Evolutionary conservation across 2,888 invertebrate genomes (phyloP).

Genomic region (Octonoba sinensis): DNA sequence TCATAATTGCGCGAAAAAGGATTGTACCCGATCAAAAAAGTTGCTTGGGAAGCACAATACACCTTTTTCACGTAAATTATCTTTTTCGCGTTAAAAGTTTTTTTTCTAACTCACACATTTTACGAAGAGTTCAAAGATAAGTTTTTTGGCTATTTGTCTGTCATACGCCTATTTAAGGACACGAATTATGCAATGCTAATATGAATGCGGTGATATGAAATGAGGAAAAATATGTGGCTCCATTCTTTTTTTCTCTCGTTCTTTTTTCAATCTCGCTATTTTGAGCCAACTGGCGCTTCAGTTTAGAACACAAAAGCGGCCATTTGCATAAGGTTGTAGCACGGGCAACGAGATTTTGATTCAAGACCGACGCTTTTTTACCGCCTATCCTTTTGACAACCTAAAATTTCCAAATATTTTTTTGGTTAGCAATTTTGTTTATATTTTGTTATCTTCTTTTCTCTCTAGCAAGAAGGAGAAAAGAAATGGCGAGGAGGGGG

Average conservation of each 20-base stretch:
- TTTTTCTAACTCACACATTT: too few relatives aligned
- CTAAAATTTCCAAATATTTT: slow-evolving; percentile 16
- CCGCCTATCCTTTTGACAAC: slow-evolving; percentile 1
- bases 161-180: too few relatives aligned
- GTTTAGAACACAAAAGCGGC: slow-evolving; percentile 22
- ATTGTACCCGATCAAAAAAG: too few relatives aligned
- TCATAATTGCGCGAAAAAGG: too few relatives aligned
- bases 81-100: too few relatives aligned
- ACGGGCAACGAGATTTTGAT: slow-evolving; percentile 53
- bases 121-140: too few relatives aligned
- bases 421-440: slow-evolving; percentile 5
- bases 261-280: slow-evolving; percentile 34
- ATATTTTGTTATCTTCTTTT: slow-evolving; percentile 10
- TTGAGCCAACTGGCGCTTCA: slow-evolving; percentile 33
- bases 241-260: background rate
- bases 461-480: slow-evolving; percentile 10
- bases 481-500: background rate
- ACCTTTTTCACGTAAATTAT: too few relatives aligned
- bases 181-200: too few relatives aligned
- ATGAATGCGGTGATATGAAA: too few relatives aligned
- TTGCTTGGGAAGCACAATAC: too few relatives aligned
- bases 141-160: too few relatives aligned
- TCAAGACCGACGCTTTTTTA: slow-evolving; percentile 38
- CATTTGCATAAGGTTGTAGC: slow-evolving; percentile 53
- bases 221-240: too few relatives aligned